Base-by-base conservation (phyloP, 2,888 invertebrate genomes). In the Sepiola atlantica region DNA sequence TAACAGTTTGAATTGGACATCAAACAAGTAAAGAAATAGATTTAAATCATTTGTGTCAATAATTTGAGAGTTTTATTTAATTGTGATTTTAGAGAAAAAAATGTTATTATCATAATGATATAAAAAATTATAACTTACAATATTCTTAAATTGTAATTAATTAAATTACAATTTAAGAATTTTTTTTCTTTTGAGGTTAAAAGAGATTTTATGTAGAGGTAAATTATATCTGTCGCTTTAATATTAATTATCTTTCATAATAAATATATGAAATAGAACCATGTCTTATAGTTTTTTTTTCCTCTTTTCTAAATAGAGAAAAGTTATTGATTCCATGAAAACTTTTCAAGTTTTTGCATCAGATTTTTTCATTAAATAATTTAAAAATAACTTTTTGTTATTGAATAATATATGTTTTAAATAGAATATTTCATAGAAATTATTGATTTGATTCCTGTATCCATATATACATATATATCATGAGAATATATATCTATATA, bases 401-500 rank as follows among this genome's bases (percentile, higher is more conserved):
- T 28, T 54, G 28, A 91, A 54, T 35, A 32, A 28, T 35, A 45
- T 35, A 35, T 24, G 2, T 24, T 28, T 24, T 35, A 35, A 35
- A 35, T 91, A 91, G 45, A 91, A 35, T 45, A 35, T 10, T 54
- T 28, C 24, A 91, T 91, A 91, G 45, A 54, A 24, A 18, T 45
- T 35, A 45, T 24, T 91, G 91, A 35, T 32, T 91, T 28, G 32
- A 35, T 91, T 35, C 35, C 45, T 91, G 91, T 91, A 54, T 91
- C 35, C 54, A 91, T 91, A 91, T 91, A 91, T 91, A 91, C 28
- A 91, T 91, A 91, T 91, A 91, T 91, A 91, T 91, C 16, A 77
- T n/a, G 77, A 77, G 77, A 77, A 91, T 91, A 91, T 91, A 91
- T 91, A 91, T 91, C 21, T 91, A 91, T 91, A 91, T 91, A 91